Evolutionary conservation across 2,888 invertebrate species (phyloP).

Genomic region (Clunio marinus): DNA sequence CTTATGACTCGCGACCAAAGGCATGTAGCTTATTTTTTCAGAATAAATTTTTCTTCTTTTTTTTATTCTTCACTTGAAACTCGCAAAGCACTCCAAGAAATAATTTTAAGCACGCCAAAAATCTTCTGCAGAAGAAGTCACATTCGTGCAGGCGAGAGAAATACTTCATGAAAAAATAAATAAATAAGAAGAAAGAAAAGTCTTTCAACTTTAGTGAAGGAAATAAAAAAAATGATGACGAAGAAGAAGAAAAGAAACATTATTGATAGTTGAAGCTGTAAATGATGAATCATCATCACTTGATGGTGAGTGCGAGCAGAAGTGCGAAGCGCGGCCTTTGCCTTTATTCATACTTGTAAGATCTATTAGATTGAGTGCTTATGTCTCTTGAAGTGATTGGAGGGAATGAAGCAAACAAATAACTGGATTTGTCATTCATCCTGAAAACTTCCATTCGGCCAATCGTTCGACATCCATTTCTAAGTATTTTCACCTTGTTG

Average conservation of each 20-base stretch:
- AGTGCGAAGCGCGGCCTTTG: neutral
- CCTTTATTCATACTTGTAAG: neutral
- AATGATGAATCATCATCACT: conserved; percentile 3
- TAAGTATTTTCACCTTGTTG: too few relatives aligned
- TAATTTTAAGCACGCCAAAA: neutral
- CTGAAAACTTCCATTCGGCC: too few relatives aligned
- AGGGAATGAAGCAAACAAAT: neutral
- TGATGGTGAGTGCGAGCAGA: neutral
- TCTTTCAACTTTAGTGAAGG: too few relatives aligned
- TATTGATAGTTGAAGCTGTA: neutral
- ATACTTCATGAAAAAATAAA: too few relatives aligned
- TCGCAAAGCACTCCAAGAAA: too few relatives aligned
- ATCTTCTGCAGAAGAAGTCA: neutral
- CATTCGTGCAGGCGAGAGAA: neutral
- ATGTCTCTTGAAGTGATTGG: neutral
- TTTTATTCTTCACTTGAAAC: neutral
- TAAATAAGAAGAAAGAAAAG: too few relatives aligned
- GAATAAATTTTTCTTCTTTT: neutral
- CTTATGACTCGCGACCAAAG: conserved; percentile 17
- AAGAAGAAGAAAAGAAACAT: neutral
- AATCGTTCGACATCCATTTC: too few relatives aligned
- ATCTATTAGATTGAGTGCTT: neutral
- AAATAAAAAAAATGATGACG: neutral
- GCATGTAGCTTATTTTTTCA: neutral
- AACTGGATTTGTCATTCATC: too few relatives aligned